Evolutionary conservation across 1,140 invertebrate genomes (phyloP).

Genomic region (Hycleus phaleratus): DNA sequence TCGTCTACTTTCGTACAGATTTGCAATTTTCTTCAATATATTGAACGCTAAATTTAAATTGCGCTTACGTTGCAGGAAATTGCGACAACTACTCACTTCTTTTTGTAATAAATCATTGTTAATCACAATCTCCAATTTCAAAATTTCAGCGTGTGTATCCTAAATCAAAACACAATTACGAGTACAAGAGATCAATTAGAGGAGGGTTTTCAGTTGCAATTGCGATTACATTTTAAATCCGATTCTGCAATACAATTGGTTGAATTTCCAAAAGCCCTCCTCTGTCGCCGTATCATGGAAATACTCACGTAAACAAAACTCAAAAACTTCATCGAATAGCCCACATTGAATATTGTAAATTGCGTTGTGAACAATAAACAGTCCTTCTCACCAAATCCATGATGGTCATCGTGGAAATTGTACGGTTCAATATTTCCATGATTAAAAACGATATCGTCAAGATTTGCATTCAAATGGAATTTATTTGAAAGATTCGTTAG

Average conservation of each 20-base stretch:
- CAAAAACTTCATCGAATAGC: slow-evolving; percentile 1
- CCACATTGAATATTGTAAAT: slow-evolving; percentile 3
- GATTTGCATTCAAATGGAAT: too few species aligned
- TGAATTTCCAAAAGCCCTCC: background rate
- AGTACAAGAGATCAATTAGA: too few species aligned
- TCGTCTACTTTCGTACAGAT: slow-evolving; percentile 8
- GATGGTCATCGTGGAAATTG: background rate
- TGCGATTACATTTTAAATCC: too few species aligned
- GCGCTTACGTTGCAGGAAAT: slow-evolving; percentile 12
- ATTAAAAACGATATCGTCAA: too few species aligned
- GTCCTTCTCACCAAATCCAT: slow-evolving; percentile 10
- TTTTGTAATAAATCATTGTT: background rate
- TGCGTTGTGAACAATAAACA: background rate
- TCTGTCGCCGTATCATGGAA: background rate
- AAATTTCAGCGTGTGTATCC: slow-evolving; percentile 8
- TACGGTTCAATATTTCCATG: background rate
- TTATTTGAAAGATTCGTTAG: too few species aligned
- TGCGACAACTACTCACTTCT: slow-evolving; percentile 6
- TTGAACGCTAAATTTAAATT: slow-evolving; percentile 7
- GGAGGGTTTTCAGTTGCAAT: too few species aligned
- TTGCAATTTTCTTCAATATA: slow-evolving; percentile 5
- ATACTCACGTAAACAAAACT: slow-evolving; percentile 11
- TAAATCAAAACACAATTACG: background rate
- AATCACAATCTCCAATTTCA: slow-evolving; percentile 11
- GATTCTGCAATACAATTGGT: too few species aligned